phyloP scores from a whole-genome alignment of 2,113 vertebrate genomes.

The Mastomys natalensis region DNA sequence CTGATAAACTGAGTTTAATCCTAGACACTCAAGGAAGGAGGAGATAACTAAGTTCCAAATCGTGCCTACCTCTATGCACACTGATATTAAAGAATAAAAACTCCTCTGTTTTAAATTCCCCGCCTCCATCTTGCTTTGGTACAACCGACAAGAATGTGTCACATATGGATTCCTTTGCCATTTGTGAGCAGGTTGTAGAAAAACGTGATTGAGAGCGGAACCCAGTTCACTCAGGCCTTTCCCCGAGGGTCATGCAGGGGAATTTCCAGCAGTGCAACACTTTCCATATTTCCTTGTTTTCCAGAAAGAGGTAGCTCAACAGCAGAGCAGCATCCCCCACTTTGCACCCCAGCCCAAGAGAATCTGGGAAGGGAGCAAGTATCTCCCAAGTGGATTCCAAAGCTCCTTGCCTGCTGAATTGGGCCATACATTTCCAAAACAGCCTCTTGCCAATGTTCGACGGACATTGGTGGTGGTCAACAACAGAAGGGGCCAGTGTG shows the following conservation, averaged over 20 bases:
- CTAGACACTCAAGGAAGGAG: not conserved
- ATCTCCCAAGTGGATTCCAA: not conserved
- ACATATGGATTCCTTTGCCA: not conserved
- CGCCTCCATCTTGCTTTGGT: not conserved
- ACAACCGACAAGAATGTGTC: not conserved
- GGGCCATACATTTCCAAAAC: not conserved
- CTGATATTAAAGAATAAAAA: not conserved
- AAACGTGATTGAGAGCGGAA: not conserved
- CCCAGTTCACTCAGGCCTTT: not conserved
- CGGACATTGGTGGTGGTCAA: not conserved
- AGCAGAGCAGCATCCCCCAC: accelerated
- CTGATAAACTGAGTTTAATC: not conserved
- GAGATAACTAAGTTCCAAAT: not conserved
- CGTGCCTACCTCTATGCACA: not conserved
- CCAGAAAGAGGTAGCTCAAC: not conserved
- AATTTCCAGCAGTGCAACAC: not conserved
- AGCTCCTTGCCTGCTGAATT: not conserved
- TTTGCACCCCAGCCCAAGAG: not conserved
- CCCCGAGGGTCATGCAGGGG: not conserved
- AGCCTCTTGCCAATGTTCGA: not conserved
- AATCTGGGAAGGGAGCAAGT: not conserved
- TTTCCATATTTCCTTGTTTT: not conserved
- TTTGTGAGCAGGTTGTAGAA: not conserved
- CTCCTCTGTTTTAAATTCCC: not conserved
- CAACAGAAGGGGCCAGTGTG: not conserved